phyloP scores from a whole-genome alignment of 1,140 invertebrate species.

The Plectrocnemia conspersa region DNA sequence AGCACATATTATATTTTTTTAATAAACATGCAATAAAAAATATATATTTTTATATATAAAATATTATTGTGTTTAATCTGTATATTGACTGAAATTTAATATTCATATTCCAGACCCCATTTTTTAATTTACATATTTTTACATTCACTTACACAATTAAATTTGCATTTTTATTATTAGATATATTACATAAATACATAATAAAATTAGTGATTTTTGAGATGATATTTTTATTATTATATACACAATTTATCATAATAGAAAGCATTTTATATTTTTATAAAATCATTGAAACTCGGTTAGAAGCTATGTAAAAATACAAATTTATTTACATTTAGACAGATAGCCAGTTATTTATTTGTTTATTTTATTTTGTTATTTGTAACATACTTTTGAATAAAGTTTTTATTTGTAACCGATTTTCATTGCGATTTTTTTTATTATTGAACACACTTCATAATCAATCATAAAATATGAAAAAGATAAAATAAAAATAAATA shows the following conservation, averaged over 20 bases:
- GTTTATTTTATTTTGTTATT: not conserved
- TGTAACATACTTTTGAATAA: not conserved
- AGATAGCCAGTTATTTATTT: too few relatives aligned
- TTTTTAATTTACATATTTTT: too few relatives aligned
- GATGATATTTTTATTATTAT: not conserved
- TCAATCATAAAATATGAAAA: not conserved
- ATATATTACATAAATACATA: not conserved
- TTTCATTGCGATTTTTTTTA: not conserved
- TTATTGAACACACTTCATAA: not conserved
- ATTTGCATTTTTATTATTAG: not conserved
- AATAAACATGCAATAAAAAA: not conserved
- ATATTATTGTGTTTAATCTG: not conserved
- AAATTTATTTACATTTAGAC: not conserved
- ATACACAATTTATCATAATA: not conserved
- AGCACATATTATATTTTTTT: too few relatives aligned
- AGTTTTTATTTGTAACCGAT: not conserved
- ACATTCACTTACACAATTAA: too few relatives aligned
- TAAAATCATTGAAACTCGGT: not conserved
- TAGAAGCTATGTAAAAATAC: not conserved
- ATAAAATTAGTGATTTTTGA: not conserved
- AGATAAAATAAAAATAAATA: not conserved
- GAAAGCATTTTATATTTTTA: not conserved
- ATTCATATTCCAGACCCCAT: too few relatives aligned
- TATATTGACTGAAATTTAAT: not conserved
- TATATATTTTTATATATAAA: not conserved